phyloP scores from a whole-genome alignment of 2,113 vertebrate genomes.

The Piaya cayana region DNA sequence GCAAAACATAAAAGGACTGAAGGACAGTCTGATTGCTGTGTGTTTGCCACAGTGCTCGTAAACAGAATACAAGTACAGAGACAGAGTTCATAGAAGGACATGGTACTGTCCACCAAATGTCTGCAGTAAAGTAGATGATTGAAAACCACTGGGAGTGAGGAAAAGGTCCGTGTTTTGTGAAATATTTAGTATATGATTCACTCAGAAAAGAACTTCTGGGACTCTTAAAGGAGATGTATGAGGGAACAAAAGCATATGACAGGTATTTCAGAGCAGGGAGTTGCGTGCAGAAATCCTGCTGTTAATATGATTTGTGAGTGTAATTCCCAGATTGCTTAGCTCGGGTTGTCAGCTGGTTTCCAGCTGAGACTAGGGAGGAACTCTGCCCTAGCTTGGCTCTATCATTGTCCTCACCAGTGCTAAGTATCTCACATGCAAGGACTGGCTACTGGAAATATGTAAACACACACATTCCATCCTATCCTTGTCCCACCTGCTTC shows the following conservation, averaged over 20 bases:
- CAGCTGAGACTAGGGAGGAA: constrained; percentile 22
- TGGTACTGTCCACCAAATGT: constrained; percentile 37
- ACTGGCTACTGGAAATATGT: neutral
- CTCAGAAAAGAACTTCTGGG: constrained; percentile 62
- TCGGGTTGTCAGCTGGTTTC: constrained; percentile 42
- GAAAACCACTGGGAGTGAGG: constrained; percentile 64
- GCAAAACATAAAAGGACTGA: neutral
- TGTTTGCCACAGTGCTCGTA: constrained; percentile 21
- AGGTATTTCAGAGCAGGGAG: constrained; percentile 40
- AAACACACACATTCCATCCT: no score
- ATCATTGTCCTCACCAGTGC: neutral
- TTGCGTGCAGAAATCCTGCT: constrained; percentile 56
- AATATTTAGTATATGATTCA: constrained; percentile 67
- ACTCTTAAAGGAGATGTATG: constrained; percentile 62
- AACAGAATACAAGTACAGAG: constrained; percentile 32
- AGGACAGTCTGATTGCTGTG: constrained; percentile 28
- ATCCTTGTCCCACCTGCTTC: no score
- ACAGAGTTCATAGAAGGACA: constrained; percentile 42
- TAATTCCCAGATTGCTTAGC: constrained; percentile 57
- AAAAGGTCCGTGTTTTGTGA: constrained; percentile 56
- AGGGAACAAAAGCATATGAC: constrained; percentile 54
- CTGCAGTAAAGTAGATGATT: constrained; percentile 65
- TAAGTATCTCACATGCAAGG: neutral
- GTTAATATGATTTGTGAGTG: constrained; percentile 61
- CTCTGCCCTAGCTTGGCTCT: neutral